Conservation (phyloP, 2,113 vertebrate species). For the Brachionichthys hirsutus region DNA sequence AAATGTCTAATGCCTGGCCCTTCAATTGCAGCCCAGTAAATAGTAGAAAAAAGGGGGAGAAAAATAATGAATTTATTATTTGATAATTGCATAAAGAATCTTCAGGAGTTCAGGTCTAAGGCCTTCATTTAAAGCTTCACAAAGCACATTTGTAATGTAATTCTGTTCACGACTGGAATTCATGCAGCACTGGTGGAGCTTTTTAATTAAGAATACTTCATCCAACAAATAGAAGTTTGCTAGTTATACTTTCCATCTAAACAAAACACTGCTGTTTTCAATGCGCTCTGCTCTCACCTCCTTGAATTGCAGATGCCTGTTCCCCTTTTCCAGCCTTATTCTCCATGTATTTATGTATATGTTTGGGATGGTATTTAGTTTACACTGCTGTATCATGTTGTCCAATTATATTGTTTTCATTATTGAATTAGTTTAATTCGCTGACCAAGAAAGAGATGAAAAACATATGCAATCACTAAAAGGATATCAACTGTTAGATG, state of each 20-base stretch:
- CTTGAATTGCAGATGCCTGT: constrained; percentile 48
- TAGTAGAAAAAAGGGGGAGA: constrained; percentile 5
- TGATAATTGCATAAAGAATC: constrained; percentile 26
- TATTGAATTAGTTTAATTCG: constrained; percentile 13
- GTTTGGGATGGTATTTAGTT: constrained; percentile 35
- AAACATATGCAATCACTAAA: constrained; percentile 21
- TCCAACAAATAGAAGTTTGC: background rate
- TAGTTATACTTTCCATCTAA: too few relatives aligned
- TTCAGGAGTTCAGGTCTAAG: constrained; percentile 36
- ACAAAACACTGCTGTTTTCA: too few relatives aligned
- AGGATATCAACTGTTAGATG: constrained; percentile 32
- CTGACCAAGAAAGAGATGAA: constrained; percentile 7
- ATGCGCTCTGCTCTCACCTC: constrained; percentile 32
- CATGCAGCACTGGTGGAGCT: constrained; percentile 48
- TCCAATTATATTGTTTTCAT: constrained; percentile 39
- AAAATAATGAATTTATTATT: constrained; percentile 44
- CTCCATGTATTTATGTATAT: constrained; percentile 19
- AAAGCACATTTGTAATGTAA: constrained; percentile 47
- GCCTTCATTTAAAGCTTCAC: constrained; percentile 53
- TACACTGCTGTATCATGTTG: constrained; percentile 32
- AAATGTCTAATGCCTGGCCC: constrained; percentile 26
- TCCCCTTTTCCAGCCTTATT: constrained; percentile 31
- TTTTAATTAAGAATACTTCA: constrained; percentile 59
- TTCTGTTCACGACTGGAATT: constrained; percentile 56
- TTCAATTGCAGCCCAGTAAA: constrained; percentile 23